phyloP scores from a whole-genome alignment of 1,140 invertebrate genomes.

The Drosophila guanche region DNA sequence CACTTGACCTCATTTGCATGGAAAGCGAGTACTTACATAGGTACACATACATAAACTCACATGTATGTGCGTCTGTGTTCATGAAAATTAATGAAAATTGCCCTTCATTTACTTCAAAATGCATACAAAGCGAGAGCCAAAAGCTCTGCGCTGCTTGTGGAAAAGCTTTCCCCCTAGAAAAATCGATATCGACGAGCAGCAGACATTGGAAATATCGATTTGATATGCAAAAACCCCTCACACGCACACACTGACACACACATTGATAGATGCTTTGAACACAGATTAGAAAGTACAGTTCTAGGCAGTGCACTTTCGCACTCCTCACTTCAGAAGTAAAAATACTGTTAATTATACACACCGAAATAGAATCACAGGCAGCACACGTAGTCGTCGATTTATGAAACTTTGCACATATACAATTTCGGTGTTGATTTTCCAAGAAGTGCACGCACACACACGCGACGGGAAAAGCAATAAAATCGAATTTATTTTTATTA shows the following conservation, averaged over 20 bases:
- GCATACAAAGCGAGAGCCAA: conserved; percentile 32
- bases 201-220: conserved; percentile 73
- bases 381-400: conserved; percentile 72
- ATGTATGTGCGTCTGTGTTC: conserved; percentile 28
- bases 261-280: conserved; percentile 17
- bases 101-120: conserved; percentile 61
- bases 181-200: conserved; percentile 57
- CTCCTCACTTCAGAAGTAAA: conserved; percentile 3
- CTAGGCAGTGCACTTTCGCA: conserved; percentile 23
- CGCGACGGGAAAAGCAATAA: conserved; percentile 70
- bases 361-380: conserved; percentile 81
- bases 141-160: conserved; percentile 30
- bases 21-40: conserved; percentile 33
- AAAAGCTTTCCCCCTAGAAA: conserved; percentile 73
- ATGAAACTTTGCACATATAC: conserved; percentile 59
- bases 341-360: conserved; percentile 65
- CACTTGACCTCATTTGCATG: conserved; percentile 80
- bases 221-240: conserved; percentile 60
- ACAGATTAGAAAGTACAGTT: conserved; percentile 75
- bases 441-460: conserved; percentile 58
- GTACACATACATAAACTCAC: background rate
- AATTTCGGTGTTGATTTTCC: conserved; percentile 54
- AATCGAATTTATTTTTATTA: conserved; percentile 77
- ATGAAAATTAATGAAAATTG: conserved; percentile 70
- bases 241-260: conserved; percentile 37